phyloP scores from a whole-genome alignment of 2,113 vertebrate species.

The Pipa parva region DNA sequence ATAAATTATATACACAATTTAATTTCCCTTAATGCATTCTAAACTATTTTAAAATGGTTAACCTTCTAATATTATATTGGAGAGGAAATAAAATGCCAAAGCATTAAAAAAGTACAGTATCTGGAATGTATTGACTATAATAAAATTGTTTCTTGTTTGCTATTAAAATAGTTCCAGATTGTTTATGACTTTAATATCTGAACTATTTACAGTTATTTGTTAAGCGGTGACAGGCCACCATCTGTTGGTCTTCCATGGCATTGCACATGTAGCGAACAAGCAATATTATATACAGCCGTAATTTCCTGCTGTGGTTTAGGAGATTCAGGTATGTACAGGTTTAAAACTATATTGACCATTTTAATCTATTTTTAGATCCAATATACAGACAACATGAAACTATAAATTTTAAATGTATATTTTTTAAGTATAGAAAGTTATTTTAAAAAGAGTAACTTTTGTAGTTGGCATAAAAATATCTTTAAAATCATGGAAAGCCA shows the following conservation, averaged over 20 bases:
- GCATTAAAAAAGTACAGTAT: constrained; percentile 38
- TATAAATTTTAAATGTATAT: no score
- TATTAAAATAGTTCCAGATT: constrained; percentile 38
- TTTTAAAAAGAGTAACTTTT: no score
- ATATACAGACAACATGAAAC: no score
- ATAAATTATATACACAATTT: constrained; percentile 33
- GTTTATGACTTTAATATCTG: constrained; percentile 36
- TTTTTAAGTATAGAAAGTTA: no score
- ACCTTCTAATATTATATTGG: constrained; percentile 25
- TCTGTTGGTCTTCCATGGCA: constrained; percentile 14
- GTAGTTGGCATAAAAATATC: no score
- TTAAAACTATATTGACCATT: no score
- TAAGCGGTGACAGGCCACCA: constrained; percentile 15
- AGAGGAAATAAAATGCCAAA: constrained; percentile 38
- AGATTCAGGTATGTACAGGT: no score
- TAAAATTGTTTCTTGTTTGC: constrained; percentile 32
- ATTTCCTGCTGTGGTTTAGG: no score
- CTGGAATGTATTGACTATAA: constrained; percentile 43
- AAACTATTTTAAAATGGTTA: constrained; percentile 22
- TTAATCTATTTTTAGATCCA: no score
- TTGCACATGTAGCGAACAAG: neutral
- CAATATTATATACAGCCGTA: no score
- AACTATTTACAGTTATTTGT: neutral
- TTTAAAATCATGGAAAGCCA: no score
- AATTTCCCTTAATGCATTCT: constrained; percentile 18